Percentiles rank a stretch among this genome's conserved stretches.
Conservation (phyloP, 35 echinoderm and acorn worm species). For the Diadema setosum region DNA sequence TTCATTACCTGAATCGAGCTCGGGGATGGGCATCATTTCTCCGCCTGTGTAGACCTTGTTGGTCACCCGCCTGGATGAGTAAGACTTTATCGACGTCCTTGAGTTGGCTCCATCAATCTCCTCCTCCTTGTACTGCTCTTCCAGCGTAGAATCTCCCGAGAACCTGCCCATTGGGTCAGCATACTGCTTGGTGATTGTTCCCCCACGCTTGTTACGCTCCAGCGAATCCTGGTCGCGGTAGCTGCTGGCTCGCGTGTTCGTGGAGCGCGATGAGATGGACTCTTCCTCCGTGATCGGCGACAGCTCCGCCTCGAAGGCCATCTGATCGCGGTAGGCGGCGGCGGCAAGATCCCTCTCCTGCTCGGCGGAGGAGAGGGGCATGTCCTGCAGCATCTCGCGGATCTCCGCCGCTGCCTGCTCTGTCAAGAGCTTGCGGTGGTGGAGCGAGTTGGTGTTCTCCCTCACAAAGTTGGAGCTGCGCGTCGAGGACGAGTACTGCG, state of each 20-base stretch:
- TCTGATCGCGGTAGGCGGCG: slow-evolving; percentile 40
- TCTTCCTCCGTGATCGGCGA: background rate
- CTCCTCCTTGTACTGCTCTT: slow-evolving; percentile 17
- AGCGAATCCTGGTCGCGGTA: background rate
- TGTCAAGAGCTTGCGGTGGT: slow-evolving; percentile 41
- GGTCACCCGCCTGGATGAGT: slow-evolving; percentile 7
- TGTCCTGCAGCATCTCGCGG: slow-evolving; percentile 57
- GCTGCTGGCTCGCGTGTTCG: background rate
- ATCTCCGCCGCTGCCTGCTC: slow-evolving; percentile 73
- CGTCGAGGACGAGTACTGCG: background rate
- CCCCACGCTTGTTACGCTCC: background rate
- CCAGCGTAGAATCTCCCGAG: slow-evolving; percentile 10
- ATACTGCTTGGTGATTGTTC: background rate
- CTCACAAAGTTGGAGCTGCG: background rate
- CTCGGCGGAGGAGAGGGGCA: background rate
- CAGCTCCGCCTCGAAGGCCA: slow-evolving; percentile 7
- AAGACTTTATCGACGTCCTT: slow-evolving; percentile 2
- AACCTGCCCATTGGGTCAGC: slow-evolving; percentile 50
- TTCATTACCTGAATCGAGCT: background rate
- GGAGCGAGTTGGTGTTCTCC: background rate
- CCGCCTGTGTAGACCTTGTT: slow-evolving; percentile 17
- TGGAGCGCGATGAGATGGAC: background rate
- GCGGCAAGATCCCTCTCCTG: background rate
- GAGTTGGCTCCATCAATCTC: slow-evolving; percentile 8
- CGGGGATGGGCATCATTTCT: background rate